These are phyloP conservation scores for Mormyrops boulengeri DNA, from an alignment of 2,797 vertebrate genomes.

Conservation along the genomic window DNA sequence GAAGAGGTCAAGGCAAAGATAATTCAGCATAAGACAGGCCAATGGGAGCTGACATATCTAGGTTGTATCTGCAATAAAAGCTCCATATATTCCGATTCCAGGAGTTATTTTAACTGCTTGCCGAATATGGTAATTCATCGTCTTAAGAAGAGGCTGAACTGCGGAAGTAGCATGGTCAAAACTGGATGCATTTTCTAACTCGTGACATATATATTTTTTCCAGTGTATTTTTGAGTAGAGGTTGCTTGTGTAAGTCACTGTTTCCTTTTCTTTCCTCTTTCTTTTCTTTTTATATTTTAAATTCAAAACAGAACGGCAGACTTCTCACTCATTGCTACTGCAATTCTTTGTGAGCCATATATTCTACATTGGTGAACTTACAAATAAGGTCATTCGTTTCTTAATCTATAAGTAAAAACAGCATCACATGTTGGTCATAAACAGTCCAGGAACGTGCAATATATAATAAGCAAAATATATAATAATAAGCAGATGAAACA, in stretches of 20 bases:
- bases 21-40: neutral
- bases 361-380: neutral
- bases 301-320: neutral
- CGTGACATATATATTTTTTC: neutral
- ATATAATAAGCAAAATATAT: neutral
- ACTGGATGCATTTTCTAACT: neutral
- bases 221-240: neutral
- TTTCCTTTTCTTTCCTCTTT: neutral
- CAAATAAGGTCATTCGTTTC: neutral
- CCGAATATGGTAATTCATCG: neutral
- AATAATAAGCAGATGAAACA: neutral
- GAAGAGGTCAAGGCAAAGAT: neutral
- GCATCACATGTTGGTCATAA: neutral
- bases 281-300: neutral
- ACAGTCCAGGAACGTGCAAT: neutral
- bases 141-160: neutral
- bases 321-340: neutral
- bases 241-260: neutral
- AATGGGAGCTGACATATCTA: slow-evolving; percentile 2
- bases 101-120: neutral
- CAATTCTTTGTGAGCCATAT: neutral
- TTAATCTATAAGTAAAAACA: neutral
- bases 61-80: neutral
- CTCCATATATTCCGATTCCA: neutral
- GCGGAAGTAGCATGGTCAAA: neutral